phyloP scores from a whole-genome alignment of 2,797 vertebrate species.

The Eutrigla gurnardus region DNA sequence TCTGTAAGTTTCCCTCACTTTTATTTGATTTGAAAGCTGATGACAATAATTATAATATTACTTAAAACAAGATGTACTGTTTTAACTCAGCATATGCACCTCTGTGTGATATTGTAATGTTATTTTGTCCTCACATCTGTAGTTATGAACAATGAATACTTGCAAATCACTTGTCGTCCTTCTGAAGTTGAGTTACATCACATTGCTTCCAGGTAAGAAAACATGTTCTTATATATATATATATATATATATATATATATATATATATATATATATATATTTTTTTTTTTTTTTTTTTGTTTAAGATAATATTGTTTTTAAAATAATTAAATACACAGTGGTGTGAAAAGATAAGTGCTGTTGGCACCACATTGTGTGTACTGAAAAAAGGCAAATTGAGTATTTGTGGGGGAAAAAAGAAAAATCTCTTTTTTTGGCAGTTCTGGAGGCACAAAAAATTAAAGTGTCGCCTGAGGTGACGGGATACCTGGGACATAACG shows the following conservation, averaged over 20 bases:
- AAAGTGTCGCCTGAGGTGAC: conserved; percentile 9
- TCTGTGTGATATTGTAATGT: not conserved
- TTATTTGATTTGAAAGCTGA: not conserved
- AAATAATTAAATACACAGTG: not conserved
- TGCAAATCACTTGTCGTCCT: conserved; percentile 4
- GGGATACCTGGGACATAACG: conserved; percentile 47
- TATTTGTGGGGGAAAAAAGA: too few relatives aligned
- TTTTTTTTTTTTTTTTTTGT: too few relatives aligned
- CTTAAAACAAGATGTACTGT: not conserved
- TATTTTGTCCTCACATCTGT: not conserved
- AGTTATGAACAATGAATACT: conserved; percentile 34
- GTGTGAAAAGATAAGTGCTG: too few relatives aligned
- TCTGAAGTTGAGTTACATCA: conserved; percentile 36
- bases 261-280: too few relatives aligned
- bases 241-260: too few relatives aligned
- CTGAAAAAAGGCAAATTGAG: too few relatives aligned
- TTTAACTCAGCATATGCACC: not conserved
- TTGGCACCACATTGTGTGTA: not conserved
- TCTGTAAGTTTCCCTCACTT: conserved; percentile 11
- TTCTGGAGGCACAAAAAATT: conserved; percentile 17
- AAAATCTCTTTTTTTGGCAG: conserved; percentile 12
- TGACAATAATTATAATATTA: too few relatives aligned
- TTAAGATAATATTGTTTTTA: not conserved
- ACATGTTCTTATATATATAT: not conserved
- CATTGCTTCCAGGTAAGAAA: conserved; percentile 59